Base-by-base conservation (phyloP, 2,888 invertebrate species). In the Tiliacea citrago region DNA sequence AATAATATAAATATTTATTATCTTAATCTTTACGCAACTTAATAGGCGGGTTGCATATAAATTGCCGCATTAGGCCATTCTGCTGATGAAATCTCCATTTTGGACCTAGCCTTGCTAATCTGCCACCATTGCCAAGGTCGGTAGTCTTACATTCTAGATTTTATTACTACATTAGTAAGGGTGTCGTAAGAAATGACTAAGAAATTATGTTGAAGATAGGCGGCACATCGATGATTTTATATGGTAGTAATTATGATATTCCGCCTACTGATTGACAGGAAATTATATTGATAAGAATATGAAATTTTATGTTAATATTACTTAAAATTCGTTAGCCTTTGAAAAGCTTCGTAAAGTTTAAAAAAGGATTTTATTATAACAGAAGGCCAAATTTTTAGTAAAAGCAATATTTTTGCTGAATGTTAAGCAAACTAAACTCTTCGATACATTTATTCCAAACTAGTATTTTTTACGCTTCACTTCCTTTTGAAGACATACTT, bases 401-500 rank as follows among this genome's bases (percentile, higher is more conserved):
- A 53, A 68, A 21, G 9, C 4, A 51, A 58, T 51, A 0, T 45
- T 51, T 12, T 13, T 29, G 18, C 29, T 51, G 4, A 49, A 67
- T 35, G 12, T 24, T 78, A 24, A 51, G 21, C n/a, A 62, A 58
- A 68, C 67, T 68, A 18, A 74, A 74, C 16, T 62, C 3, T 58
- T 53, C 3, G 35, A 53, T 67, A 51, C 58, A 42, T 35, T n/a
- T 51, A 57, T 49, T 62, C 10, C 1, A n/a, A 53, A 68, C 55
- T 65, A 65, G 42, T 55, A 24, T 57, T 73, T 73, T 68, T 75
- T 68, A 68, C 80, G 66, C 77, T 61, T 83, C 81, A 72, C 7
- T 77, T 66, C 66, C 45, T 67, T 62, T 78, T 58, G n/a, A 71
- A 73, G 65, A 70, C 69, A 84, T 55, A 83, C 70, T 85, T 85